Evolutionary conservation across 64 coral and sea anemone genomes (phyloP).

Genomic region (Actinia tenebrosa): DNA sequence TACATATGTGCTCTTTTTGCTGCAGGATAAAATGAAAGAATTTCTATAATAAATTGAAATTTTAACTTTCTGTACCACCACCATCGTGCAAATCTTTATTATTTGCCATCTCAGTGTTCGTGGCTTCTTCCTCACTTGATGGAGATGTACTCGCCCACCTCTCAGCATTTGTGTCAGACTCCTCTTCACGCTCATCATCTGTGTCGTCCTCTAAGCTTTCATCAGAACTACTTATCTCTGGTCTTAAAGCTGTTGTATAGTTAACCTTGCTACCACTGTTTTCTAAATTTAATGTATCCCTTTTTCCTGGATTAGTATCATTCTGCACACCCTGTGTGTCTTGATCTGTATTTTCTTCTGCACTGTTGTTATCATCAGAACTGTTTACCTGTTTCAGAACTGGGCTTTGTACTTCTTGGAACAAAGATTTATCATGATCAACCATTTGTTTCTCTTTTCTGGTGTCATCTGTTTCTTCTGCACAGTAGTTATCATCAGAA

Average conservation of each 20-base stretch:
- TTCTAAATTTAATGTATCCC: background rate
- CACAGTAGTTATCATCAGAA: background rate
- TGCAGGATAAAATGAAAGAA: too few relatives aligned
- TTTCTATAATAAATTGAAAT: too few relatives aligned
- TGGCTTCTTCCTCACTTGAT: background rate
- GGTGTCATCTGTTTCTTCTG: background rate
- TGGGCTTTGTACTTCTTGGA: background rate
- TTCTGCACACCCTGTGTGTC: background rate
- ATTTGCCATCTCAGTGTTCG: too few relatives aligned
- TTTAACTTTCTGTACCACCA: too few relatives aligned
- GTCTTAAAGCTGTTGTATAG: background rate
- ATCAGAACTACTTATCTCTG: conserved; percentile 1
- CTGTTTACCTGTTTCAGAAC: background rate
- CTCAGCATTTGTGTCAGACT: background rate
- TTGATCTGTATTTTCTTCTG: background rate
- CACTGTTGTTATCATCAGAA: background rate
- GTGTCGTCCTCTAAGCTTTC: conserved; percentile 13
- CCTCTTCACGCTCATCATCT: background rate
- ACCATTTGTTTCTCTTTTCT: background rate
- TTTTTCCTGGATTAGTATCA: background rate
- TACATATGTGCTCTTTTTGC: too few relatives aligned
- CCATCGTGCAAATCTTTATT: too few relatives aligned
- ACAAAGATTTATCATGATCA: background rate
- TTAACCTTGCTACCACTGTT: too few relatives aligned
- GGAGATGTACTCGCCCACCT: background rate